A percentile compares a stretch with the other conserved stretches of the same genome.
These are phyloP conservation scores for Madoqua kirkii DNA, from an alignment of 2,113 vertebrate species.

Conservation along the genomic window DNA sequence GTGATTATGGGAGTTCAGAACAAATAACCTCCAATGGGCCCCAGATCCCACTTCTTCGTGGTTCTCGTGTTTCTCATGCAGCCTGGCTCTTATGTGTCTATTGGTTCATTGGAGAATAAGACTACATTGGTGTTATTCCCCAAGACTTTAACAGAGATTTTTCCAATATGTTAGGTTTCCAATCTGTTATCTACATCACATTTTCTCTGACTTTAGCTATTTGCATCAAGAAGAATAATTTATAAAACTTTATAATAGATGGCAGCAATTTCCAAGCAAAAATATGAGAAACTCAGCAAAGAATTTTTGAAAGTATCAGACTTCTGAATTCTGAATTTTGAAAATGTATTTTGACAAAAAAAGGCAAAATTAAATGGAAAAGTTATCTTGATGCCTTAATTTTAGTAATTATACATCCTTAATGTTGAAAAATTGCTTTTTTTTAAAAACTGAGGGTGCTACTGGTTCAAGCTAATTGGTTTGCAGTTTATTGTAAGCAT, in stretches of 20 bases:
- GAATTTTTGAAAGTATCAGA: conserved; percentile 48
- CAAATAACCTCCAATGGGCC: conserved; percentile 96
- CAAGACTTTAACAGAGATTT: conserved; percentile 86
- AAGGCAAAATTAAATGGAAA: conserved; percentile 36
- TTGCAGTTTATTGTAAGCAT: conserved; percentile 84
- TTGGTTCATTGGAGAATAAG: conserved; percentile 93
- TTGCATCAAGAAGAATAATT: conserved; percentile 83
- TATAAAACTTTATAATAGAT: conserved; percentile 69
- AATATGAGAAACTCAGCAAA: conserved; percentile 71
- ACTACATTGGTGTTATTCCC: conserved; percentile 97
- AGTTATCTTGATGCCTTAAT: conserved; percentile 79
- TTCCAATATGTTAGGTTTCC: conserved; percentile 73
- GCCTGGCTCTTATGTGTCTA: conserved; percentile 97
- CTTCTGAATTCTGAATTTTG: conserved; percentile 66
- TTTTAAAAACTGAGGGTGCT: conserved; percentile 79
- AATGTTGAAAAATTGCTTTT: conserved; percentile 76
- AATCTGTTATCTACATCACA: conserved; percentile 70
- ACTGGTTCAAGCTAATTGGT: conserved; percentile 83
- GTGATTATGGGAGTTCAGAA: conserved; percentile 96
- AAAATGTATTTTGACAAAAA: conserved; percentile 73
- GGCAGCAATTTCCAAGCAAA: conserved; percentile 68
- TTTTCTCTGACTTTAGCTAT: conserved; percentile 80
- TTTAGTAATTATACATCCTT: conserved; percentile 77
- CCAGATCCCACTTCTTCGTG: conserved; percentile 95
- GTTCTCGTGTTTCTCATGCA: conserved; percentile 96